phyloP scores from a whole-genome alignment of 2,797 vertebrate species.

The Myotis daubentonii region DNA sequence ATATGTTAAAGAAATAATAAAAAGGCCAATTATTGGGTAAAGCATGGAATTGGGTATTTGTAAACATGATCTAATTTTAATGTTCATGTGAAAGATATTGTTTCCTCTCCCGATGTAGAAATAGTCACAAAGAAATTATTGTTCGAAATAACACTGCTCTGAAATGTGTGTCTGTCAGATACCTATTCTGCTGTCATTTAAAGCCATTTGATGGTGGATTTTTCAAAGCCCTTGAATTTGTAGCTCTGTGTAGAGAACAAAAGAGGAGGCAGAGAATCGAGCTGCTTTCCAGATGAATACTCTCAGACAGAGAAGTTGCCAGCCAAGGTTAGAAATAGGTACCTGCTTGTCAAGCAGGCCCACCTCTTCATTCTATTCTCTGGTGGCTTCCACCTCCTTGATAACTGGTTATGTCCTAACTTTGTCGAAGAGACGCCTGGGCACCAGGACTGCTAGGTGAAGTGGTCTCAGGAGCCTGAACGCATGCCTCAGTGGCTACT shows the following conservation, averaged over 20 bases:
- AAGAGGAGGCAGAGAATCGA: not conserved
- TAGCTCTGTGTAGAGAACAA: not conserved
- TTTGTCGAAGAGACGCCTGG: conserved; percentile 22
- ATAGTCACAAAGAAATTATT: not conserved
- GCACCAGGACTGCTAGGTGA: not conserved
- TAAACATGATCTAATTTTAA: conserved; percentile 28
- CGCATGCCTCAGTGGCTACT: not conserved
- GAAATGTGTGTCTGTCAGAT: not conserved
- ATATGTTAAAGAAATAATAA: not conserved
- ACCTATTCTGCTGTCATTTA: not conserved
- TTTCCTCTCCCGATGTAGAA: not conserved
- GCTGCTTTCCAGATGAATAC: not conserved
- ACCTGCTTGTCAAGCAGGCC: not conserved
- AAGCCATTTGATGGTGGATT: not conserved
- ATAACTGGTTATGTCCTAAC: not conserved
- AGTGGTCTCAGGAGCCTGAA: not conserved
- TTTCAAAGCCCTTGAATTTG: not conserved
- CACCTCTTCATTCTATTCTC: not conserved
- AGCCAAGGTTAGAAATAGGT: conserved; percentile 1
- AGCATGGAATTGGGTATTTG: not conserved
- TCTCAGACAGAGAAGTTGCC: not conserved
- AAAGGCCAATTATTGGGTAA: not conserved
- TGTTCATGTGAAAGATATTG: not conserved
- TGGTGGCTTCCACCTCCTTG: not conserved
- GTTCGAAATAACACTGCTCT: not conserved